Evolutionary conservation across 2,797 vertebrate species (phyloP).

Genomic region (Garrulus glandarius): DNA sequence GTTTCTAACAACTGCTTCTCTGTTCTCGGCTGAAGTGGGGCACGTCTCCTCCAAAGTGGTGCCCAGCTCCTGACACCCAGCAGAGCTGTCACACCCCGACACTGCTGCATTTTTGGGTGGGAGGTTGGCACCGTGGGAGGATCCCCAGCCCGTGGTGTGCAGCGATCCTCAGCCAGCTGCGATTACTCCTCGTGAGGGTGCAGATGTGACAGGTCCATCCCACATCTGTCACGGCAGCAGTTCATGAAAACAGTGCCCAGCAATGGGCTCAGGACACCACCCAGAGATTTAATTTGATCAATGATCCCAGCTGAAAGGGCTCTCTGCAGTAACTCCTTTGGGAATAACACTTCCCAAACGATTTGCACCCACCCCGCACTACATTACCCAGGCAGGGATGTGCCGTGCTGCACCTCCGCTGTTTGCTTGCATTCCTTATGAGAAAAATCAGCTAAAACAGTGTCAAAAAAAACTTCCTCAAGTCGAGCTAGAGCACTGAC

Average conservation of each 20-base stretch:
- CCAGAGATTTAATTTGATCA: background rate
- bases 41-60: background rate
- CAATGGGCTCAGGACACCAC: background rate
- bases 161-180: background rate
- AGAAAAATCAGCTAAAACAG: background rate
- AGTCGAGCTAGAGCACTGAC: background rate
- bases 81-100: background rate
- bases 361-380: background rate
- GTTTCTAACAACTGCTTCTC: background rate
- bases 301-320: background rate
- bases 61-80: background rate
- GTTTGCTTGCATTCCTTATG: background rate
- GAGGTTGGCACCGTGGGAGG: background rate
- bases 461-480: slow-evolving; percentile 18
- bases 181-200: background rate
- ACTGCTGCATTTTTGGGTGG: background rate
- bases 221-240: background rate
- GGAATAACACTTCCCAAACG: background rate
- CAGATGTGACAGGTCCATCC: background rate
- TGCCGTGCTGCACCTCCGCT: background rate
- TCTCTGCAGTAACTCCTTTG: background rate
- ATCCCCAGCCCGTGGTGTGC: background rate
- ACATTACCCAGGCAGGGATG: background rate
- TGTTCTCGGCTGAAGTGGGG: background rate
- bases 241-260: background rate